Conservation (phyloP, 2,888 invertebrate species). For the Epinotia ramella region DNA sequence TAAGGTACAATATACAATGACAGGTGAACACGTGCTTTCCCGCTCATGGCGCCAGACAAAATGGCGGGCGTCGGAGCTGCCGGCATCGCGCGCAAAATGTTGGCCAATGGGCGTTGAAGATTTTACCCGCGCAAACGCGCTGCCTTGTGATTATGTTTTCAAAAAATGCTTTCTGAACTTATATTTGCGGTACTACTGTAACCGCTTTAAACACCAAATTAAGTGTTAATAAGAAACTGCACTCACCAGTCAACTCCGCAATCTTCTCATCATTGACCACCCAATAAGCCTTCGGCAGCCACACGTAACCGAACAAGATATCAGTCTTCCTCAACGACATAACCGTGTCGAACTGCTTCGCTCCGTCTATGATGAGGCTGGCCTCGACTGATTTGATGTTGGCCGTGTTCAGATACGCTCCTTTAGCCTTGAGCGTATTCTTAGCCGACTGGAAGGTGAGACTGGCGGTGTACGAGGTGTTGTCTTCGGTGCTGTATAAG, state of each 20-base stretch:
- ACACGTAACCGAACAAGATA: conserved; percentile 88
- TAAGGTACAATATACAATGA: too few species aligned
- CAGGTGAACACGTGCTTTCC: too few species aligned
- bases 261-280: conserved; percentile 90
- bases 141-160: too few species aligned
- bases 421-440: conserved; percentile 88
- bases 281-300: conserved; percentile 89
- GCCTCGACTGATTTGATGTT: conserved; percentile 89
- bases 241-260: conserved; percentile 88
- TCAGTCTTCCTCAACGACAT: conserved; percentile 85
- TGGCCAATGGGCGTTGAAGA: too few species aligned
- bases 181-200: too few species aligned
- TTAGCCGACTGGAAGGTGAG: conserved; percentile 88
- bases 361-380: conserved; percentile 89
- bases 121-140: too few species aligned
- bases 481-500: conserved; percentile 71
- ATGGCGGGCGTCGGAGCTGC: too few species aligned
- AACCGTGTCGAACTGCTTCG: conserved; percentile 88
- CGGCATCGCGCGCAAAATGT: too few species aligned
- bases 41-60: too few species aligned
- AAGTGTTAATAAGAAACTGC: background rate
- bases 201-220: background rate
- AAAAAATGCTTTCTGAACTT: too few species aligned
- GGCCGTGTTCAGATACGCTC: conserved; percentile 88
- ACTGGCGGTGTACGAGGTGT: conserved; percentile 76